Percentiles rank a stretch among this genome's conserved stretches.
Conservation (phyloP, 2,888 invertebrate species). For the Bibio marci region DNA sequence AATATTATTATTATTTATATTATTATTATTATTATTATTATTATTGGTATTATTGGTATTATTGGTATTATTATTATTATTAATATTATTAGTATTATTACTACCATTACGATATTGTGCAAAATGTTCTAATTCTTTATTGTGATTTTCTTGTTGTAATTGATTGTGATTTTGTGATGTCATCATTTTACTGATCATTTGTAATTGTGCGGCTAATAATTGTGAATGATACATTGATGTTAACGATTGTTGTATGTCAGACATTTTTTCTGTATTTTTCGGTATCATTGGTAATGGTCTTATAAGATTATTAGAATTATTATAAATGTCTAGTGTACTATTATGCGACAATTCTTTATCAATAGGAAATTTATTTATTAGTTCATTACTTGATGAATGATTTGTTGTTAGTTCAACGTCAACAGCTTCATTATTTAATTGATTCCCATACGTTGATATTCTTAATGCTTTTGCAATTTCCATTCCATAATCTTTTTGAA, state of each 20-base stretch:
- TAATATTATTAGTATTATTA: too few species aligned
- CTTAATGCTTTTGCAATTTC: too few species aligned
- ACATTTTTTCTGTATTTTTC: neutral
- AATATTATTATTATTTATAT: too few species aligned
- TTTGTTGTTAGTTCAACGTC: too few species aligned
- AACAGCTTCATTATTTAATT: too few species aligned
- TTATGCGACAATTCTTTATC: neutral
- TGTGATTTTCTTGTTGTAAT: slow-evolving; percentile 28
- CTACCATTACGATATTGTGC: slow-evolving; percentile 20
- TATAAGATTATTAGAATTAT: neutral
- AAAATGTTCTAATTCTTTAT: slow-evolving; percentile 38
- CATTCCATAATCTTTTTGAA: too few species aligned
- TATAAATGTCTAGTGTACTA: neutral
- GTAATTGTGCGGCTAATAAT: slow-evolving; percentile 59
- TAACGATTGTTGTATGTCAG: neutral
- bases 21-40: too few species aligned
- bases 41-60: too few species aligned
- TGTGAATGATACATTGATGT: slow-evolving; percentile 29
- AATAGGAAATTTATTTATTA: neutral
- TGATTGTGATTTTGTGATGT: slow-evolving; percentile 55
- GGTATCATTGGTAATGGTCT: neutral
- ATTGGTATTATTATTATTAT: too few species aligned
- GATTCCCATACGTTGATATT: too few species aligned
- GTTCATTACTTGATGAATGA: neutral
- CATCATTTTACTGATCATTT: slow-evolving; percentile 37